Evolutionary conservation across 2,888 invertebrate genomes (phyloP), one percentile per base, ranked within the genome.

Genomic region (Cyclophora albipunctata): DNA sequence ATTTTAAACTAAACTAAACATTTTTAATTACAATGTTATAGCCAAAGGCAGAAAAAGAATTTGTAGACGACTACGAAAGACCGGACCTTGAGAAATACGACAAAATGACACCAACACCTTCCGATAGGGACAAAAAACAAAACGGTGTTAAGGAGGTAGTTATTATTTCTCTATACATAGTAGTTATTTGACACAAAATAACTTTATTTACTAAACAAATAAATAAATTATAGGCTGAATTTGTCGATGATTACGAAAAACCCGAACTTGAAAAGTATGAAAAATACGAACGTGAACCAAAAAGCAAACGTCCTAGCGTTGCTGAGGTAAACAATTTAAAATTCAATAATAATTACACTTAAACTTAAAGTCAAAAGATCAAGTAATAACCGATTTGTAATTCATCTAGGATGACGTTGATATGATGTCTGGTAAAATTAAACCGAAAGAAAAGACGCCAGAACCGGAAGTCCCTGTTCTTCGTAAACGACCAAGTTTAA

Each of bases 31-130:
- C 48, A 53, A 46, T 63, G 66, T 73, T 68, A 57, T 78, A 85
- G 84, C 82, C 80, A 43, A 79, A 71, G 56, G 89, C 90, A 60
- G 81, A 86, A 45, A 82, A 86, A 58, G 91, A 91, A 57, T 86
- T 90, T 48, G 84, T 91, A 50, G 92, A 93, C 42, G 94, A 95
- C 78, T 95, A 95, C 69, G 94, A 95, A 72, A 90, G 93, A 57
- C 92, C 94, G 0, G 91, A 91, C 35, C 84, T 94, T 52, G 93
- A 94, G 70, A 92, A 91, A 79, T 93, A 92, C 66, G 92, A 93
- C 68, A 91, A 91, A 76, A 55, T 89, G 42, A 79, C 86, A 62
- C 88, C 88, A 46, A 81, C 87, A 45, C 73, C 84, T 42, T 65
- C 66, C 37, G 87, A 87, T 59, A 86, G 72, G 58, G 68, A 69